Evolutionary conservation across 2,113 vertebrate genomes (phyloP).

Genomic region (Willisornis vidua): DNA sequence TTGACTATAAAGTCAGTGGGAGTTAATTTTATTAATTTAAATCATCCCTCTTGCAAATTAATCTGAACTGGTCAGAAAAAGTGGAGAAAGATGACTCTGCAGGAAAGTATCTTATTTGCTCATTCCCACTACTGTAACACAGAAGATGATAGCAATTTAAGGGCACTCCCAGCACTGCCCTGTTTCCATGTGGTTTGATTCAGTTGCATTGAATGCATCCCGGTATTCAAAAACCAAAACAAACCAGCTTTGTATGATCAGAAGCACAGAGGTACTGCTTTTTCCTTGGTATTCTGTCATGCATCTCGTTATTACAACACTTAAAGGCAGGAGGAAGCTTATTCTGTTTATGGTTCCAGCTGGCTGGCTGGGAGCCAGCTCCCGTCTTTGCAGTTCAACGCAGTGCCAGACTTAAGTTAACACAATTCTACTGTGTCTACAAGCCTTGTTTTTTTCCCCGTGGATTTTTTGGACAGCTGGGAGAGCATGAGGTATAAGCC

Average conservation of each 20-base stretch:
- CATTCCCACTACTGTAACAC: accelerated
- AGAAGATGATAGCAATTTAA: background rate
- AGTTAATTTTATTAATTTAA: background rate
- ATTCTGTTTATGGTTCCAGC: background rate
- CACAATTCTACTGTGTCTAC: background rate
- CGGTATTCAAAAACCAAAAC: background rate
- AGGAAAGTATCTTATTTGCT: background rate
- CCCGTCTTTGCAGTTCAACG: background rate
- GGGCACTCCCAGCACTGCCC: background rate
- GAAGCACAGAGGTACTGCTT: background rate
- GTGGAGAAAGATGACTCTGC: background rate
- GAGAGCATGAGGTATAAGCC: background rate
- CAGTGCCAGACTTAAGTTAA: background rate
- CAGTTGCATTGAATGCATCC: background rate
- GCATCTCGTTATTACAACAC: background rate
- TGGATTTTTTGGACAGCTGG: background rate
- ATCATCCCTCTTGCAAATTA: background rate
- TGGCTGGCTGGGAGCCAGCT: background rate
- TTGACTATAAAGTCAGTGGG: background rate
- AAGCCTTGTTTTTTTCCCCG: background rate
- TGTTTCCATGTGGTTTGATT: background rate
- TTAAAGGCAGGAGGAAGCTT: background rate
- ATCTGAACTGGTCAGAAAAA: background rate
- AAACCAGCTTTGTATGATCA: background rate
- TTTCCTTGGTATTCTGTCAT: background rate